phyloP scores from a whole-genome alignment of 2,797 vertebrate genomes.

The Micrastur ruficollis region DNA sequence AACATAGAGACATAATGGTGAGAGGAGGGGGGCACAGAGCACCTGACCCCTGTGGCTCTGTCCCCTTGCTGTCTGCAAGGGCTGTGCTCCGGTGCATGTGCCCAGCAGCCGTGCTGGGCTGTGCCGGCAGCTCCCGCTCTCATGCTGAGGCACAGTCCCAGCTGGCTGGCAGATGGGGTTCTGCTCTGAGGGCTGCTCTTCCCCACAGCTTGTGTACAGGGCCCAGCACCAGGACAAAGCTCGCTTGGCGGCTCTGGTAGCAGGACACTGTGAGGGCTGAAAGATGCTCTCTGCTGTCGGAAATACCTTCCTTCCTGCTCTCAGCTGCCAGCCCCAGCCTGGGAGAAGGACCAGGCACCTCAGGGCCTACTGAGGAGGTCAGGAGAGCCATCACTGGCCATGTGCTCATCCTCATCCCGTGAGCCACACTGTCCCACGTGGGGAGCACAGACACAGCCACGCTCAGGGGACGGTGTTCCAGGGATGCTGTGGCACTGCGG shows the following conservation, averaged over 20 bases:
- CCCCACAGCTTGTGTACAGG: background rate
- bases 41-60: accelerated
- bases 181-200: background rate
- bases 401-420: accelerated
- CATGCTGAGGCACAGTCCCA: accelerated
- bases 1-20: accelerated
- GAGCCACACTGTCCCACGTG: background rate
- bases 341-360: background rate
- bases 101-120: accelerated
- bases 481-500: background rate
- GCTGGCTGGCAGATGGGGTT: background rate
- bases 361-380: background rate
- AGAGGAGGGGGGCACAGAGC: background rate
- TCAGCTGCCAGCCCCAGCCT: background rate
- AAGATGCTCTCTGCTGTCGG: background rate
- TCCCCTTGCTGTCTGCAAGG: accelerated
- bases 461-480: accelerated
- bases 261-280: accelerated
- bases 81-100: accelerated
- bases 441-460: accelerated
- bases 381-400: background rate
- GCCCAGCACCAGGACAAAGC: background rate
- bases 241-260: background rate
- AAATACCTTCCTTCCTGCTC: background rate
- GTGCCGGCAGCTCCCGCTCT: accelerated